phyloP scores from a whole-genome alignment of 2,797 vertebrate species.

The Setipinna tenuifilis region DNA sequence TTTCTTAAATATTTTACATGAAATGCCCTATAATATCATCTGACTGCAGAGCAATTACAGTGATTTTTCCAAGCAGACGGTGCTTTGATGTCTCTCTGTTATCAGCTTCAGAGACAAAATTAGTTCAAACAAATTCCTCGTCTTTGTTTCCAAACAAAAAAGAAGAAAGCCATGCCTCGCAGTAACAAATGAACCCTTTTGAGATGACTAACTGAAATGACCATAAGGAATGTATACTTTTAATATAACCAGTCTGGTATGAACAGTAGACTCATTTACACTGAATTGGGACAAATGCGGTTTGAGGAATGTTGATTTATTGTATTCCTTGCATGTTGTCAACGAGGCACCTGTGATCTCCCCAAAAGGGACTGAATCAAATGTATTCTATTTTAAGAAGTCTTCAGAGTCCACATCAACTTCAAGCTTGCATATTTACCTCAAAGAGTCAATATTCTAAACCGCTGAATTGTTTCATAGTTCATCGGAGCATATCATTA shows the following conservation, averaged over 20 bases:
- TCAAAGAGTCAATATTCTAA: conserved; percentile 57
- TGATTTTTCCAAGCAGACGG: conserved; percentile 9
- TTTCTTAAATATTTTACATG: conserved; percentile 9
- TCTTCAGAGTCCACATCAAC: conserved; percentile 32
- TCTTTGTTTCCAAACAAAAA: conserved; percentile 19
- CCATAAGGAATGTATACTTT: neutral
- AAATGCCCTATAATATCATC: neutral
- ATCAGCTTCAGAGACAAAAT: conserved; percentile 16
- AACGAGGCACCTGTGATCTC: neutral
- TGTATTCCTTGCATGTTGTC: conserved; percentile 1
- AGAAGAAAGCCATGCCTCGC: neutral
- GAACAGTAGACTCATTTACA: conserved; percentile 2
- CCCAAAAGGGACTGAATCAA: neutral
- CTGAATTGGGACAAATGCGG: neutral
- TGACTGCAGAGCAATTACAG: conserved; percentile 19
- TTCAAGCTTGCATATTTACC: conserved; percentile 53
- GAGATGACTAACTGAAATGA: conserved; percentile 1
- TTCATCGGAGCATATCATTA: conserved; percentile 69
- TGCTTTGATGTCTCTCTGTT: conserved; percentile 7
- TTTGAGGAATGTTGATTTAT: conserved; percentile 46
- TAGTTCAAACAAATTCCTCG: conserved; percentile 12
- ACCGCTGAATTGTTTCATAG: conserved; percentile 63
- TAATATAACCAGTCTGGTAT: neutral
- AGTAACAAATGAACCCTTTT: neutral
- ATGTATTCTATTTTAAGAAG: conserved; percentile 48